These are phyloP conservation scores for Ophthalmolycus amberensis DNA, from an alignment of 2,113 vertebrate genomes.

Conservation along the genomic window DNA sequence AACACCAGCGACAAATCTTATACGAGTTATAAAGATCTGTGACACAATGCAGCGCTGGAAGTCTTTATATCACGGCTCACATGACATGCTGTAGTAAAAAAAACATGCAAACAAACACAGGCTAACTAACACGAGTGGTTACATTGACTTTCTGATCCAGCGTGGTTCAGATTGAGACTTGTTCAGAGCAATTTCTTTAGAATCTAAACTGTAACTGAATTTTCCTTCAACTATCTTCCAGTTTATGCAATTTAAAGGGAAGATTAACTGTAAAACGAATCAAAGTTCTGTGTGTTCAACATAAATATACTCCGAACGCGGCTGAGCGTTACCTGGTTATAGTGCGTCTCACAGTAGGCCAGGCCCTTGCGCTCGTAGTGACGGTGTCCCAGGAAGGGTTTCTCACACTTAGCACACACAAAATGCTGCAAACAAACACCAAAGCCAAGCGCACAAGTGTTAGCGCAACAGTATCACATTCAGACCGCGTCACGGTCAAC, in stretches of 20 bases:
- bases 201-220: background rate
- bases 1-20: background rate
- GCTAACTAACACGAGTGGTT: slow-evolving; percentile 32
- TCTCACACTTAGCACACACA: slow-evolving; percentile 99
- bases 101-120: slow-evolving; percentile 39
- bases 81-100: slow-evolving; percentile 2
- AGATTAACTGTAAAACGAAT: background rate
- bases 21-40: background rate
- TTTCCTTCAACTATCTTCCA: background rate
- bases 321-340: slow-evolving; percentile 92
- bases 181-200: background rate
- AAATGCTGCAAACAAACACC: slow-evolving; percentile 92
- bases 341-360: slow-evolving; percentile 98
- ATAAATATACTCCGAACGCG: background rate
- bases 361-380: slow-evolving; percentile 97
- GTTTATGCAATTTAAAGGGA: background rate
- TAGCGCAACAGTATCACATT: slow-evolving; percentile 54
- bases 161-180: background rate
- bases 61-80: background rate
- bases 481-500: slow-evolving; percentile 12
- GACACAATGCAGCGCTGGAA: background rate
- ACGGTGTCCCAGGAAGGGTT: slow-evolving; percentile 98
- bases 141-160: background rate
- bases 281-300: background rate
- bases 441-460: slow-evolving; percentile 61